Evolutionary conservation across 1,140 invertebrate genomes (phyloP), one percentile per base, ranked within the genome.

Genomic region (Cydia splendana): DNA sequence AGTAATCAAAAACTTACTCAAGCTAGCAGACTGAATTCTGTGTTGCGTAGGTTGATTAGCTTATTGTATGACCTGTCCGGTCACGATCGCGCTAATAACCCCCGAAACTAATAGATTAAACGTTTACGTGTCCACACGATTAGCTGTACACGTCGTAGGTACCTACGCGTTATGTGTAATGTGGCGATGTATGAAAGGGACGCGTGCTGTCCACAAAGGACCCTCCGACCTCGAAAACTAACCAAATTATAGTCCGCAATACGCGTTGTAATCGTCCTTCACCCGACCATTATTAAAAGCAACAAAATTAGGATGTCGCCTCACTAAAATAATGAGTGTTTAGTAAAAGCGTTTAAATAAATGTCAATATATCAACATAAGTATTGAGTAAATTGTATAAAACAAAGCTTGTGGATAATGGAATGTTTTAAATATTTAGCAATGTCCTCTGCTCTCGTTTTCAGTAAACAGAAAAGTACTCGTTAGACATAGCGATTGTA

Each of bases 41-140:
- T 34, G 67, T 71, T 18, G 28, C n/a, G 67, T 71, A 71, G 38
- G 67, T 71, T 45, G 30, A 71, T 71, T 38, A 38, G 18, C n/a
- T 15, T 42, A 71, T 71, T 71, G 15, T 38, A 5, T 34, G 30
- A 18, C 34, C 28, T 69, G n/a, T 71, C 67, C 67, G 67, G 67
- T 45, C 67, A 71, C 67, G 67, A 62, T 62, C 30, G n/a, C 38
- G 13, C 38, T 71, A 18, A 71, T 71, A n/a, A 71, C 67, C 38
- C 28, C 30, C 38, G 38, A 71, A 71, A 38, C 67, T 71, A 71
- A 71, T 18, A 71, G 67, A 71, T 71, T 45, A 71, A 71, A 71
- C 67, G 34, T 38, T 34, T 45, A 71, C 67, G 15, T 71, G 30
- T 10, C 30, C 18, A 71, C 65, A 38, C 34, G 20, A 71, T 71